Evolutionary conservation across 2,888 invertebrate species (phyloP), one percentile per base, ranked within the genome.

Genomic region (Pilophorus perplexus): DNA sequence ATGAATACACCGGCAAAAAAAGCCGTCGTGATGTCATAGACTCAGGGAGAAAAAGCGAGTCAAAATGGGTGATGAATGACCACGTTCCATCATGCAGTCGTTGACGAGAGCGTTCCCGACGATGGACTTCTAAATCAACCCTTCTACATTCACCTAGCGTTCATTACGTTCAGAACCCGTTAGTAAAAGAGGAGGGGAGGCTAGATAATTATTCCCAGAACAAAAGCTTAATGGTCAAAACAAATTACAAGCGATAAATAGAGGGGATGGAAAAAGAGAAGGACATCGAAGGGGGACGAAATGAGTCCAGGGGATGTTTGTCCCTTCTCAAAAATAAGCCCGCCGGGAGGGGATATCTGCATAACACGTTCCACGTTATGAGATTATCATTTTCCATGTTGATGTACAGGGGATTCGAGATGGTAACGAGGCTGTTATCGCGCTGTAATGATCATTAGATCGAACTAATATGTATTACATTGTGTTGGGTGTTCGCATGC

Each of bases 201-300:
- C 52, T 28, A 23, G 28, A 25, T 52, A 20, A 25, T 16, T 52
- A 52, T 52, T 52, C 27, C 18, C 33, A 18, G 28, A 33, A 52
- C 33, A 33, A 52, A 52, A 52, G 55, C 55, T 20, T 55, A 55
- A 55, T 55, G 55, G 38, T 38, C 55, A 23, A 55, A 55, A 55
- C 55, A 55, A 55, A 55, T 55, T 55, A 55, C 55, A 20, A 38
- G 55, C 55, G 38, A 55, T 55, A 55, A 55, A 52, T 52, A 52
- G 52, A 46, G 52, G 28, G 28, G 33, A 33, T 6, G 33, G 33
- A 33, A 33, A 33, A 33, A n/a, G 12, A 14, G 52, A 1, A 28
- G 27, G 18, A 28, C n/a, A 12, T 6, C 10, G 16, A 23, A 52
- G 16, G 52, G 14, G 52, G 52, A 16, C 10, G 16, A 23, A 52